Base-by-base conservation (phyloP, 2,888 invertebrate species). In the Stratiomys singularior region DNA sequence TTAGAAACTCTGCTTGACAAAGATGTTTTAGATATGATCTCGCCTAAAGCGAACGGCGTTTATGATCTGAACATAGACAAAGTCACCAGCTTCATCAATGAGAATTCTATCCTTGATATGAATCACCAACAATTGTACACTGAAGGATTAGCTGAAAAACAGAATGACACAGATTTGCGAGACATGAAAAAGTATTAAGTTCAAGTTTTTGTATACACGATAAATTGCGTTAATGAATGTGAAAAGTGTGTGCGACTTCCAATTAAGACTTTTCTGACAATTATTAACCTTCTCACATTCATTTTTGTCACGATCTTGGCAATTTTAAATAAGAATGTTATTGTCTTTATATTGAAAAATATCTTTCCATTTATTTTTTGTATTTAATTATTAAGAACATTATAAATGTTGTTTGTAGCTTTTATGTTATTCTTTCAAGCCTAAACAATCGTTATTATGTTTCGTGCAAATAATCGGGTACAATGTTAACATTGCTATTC, bases 61-160 rank as follows among this genome's bases (percentile, higher is more conserved):
- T 82, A 79, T 77, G 81, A 81, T 63, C 37, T 82, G 13, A 81
- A 81, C 79, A 76, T 81, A 60, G 81, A 82, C 9, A 81, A 81
- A 78, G 72, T 81, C 23, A 63, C 78, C n/a, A 69, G 47, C 27
- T 64, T 76, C 44, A n/a, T 64, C 13, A 76, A 76, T 27, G 63
- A 63, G 23, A 76, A 76, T 64, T 13, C 76, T 1, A 30, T 76
- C 4, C 11, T 76, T 7, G 76, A 76, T 64, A 37, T 76, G 23
- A 74, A 74, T 58, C 60, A 58, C 7, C 74, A 74, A 21, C 74
- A 74, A 60, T 23, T 74, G 5, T 74, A 27, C 27, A 27, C n/a
- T n/a, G 37, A 58, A 7, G 21, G 27, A 9, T 28, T 30, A 13
- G 23, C 74, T 15, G 74, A 74, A 11, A 74, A 74, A 37, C 60